These are phyloP conservation scores for Diloba caeruleocephala DNA, from an alignment of 2,888 invertebrate species.

Conservation along the genomic window DNA sequence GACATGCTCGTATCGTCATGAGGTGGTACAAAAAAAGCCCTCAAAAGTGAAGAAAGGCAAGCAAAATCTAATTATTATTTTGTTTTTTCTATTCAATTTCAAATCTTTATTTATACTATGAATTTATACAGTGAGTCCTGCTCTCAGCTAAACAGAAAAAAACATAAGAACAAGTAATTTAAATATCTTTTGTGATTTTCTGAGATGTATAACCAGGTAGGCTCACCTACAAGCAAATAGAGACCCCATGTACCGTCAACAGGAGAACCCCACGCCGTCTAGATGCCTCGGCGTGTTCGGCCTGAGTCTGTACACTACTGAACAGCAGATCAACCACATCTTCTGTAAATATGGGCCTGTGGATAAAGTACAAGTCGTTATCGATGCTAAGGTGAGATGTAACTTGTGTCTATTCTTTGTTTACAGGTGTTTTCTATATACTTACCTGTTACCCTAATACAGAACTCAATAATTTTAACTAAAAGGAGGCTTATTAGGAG, in stretches of 20 bases:
- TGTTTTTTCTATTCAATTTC: too few relatives aligned
- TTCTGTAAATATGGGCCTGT: slow-evolving; percentile 97
- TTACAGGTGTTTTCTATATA: not conserved
- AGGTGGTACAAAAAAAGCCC: too few relatives aligned
- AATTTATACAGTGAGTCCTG: slow-evolving; percentile 19
- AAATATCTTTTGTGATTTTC: slow-evolving; percentile 35
- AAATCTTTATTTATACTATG: too few relatives aligned
- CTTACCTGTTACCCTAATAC: too few relatives aligned
- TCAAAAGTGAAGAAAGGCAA: too few relatives aligned
- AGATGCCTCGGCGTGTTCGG: slow-evolving; percentile 98
- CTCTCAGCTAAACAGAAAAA: slow-evolving; percentile 20
- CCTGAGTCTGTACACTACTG: slow-evolving; percentile 97
- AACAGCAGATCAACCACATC: slow-evolving; percentile 96
- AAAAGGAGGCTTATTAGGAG: too few relatives aligned
- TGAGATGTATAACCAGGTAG: slow-evolving; percentile 34
- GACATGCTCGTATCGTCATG: too few relatives aligned
- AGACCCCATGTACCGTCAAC: slow-evolving; percentile 57
- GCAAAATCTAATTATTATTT: too few relatives aligned
- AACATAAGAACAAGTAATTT: slow-evolving; percentile 28
- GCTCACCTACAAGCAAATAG: slow-evolving; percentile 45
- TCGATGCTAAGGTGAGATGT: slow-evolving; percentile 95
- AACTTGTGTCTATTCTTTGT: not conserved
- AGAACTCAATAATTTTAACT: too few relatives aligned
- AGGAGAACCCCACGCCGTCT: slow-evolving; percentile 96
- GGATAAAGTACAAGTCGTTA: slow-evolving; percentile 97